Evolutionary conservation across 1,140 invertebrate genomes (phyloP).

Genomic region (Aphelenchoides avenae): DNA sequence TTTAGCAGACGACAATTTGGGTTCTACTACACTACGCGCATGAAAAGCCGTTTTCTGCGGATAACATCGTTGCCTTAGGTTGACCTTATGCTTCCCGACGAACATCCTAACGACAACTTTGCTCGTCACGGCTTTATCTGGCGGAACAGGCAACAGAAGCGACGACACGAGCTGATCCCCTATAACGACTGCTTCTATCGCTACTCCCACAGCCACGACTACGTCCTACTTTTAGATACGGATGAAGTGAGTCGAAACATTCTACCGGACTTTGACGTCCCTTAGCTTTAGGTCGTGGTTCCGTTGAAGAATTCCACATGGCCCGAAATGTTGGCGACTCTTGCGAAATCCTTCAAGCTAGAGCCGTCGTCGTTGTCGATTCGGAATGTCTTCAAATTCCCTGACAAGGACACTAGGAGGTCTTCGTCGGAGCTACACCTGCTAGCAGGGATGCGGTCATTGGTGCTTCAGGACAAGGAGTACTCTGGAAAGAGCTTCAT

Average conservation of each 20-base stretch:
- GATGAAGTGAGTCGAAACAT: no score
- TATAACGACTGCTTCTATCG: constrained; percentile 90
- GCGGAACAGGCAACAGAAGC: constrained; percentile 73
- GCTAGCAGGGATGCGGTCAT: no score
- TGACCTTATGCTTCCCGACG: constrained; percentile 79
- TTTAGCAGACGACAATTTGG: no score
- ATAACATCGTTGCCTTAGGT: constrained; percentile 62
- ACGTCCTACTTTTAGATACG: constrained; percentile 81
- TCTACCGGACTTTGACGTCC: no score
- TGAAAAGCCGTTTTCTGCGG: no score
- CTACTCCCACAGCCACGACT: constrained; percentile 70
- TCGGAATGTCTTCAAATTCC: constrained; percentile 45
- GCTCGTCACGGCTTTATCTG: constrained; percentile 55
- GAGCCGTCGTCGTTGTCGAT: constrained; percentile 36
- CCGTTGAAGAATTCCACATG: constrained; percentile 73
- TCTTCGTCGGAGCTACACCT: no score
- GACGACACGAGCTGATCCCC: constrained; percentile 88
- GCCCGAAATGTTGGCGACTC: constrained; percentile 71
- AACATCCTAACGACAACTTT: constrained; percentile 77
- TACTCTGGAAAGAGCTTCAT: constrained; percentile 72
- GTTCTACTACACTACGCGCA: no score
- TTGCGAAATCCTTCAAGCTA: constrained; percentile 61
- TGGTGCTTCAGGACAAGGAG: constrained; percentile 66
- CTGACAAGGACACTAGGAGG: constrained; percentile 12
- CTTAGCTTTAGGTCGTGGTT: constrained; percentile 89